Percentiles rank a stretch among this genome's conserved stretches.
These are phyloP conservation scores for Ia io DNA, from an alignment of 2,113 vertebrate genomes.

Conservation along the genomic window DNA sequence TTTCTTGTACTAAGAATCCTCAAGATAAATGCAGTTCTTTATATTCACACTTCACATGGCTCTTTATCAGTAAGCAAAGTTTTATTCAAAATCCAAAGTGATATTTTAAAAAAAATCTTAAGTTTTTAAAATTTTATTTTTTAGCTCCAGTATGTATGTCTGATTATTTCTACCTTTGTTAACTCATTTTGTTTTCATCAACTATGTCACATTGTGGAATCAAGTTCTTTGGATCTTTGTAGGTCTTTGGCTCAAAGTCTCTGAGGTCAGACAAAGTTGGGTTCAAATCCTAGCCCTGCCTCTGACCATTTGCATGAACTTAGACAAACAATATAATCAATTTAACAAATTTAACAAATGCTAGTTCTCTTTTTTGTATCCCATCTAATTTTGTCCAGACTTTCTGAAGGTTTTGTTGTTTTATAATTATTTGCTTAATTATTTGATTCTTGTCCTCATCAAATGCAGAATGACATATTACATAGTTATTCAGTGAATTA, in stretches of 20 bases:
- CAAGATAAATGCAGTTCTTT: background rate
- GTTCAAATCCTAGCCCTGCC: background rate
- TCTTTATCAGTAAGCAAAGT: background rate
- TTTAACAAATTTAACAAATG: background rate
- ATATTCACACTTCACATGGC: background rate
- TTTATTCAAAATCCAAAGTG: background rate
- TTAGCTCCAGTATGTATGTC: background rate
- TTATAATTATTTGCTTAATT: background rate
- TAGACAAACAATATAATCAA: background rate
- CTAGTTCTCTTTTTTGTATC: background rate
- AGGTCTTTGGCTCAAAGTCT: conserved; percentile 6
- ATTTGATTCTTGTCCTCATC: background rate
- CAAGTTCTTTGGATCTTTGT: background rate
- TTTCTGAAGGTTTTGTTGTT: background rate
- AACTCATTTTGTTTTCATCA: conserved; percentile 42
- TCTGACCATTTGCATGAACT: background rate
- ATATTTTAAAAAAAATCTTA: background rate
- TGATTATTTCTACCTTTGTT: background rate
- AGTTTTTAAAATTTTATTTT: background rate
- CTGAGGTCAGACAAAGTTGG: background rate
- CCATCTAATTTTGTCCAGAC: background rate
- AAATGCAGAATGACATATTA: conserved; percentile 20
- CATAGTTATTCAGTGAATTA: conserved; percentile 34
- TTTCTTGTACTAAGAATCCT: background rate
- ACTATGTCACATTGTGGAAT: background rate